These are phyloP conservation scores for Tubiluchus corallicola DNA, from an alignment of 2,888 invertebrate genomes.

Conservation along the genomic window DNA sequence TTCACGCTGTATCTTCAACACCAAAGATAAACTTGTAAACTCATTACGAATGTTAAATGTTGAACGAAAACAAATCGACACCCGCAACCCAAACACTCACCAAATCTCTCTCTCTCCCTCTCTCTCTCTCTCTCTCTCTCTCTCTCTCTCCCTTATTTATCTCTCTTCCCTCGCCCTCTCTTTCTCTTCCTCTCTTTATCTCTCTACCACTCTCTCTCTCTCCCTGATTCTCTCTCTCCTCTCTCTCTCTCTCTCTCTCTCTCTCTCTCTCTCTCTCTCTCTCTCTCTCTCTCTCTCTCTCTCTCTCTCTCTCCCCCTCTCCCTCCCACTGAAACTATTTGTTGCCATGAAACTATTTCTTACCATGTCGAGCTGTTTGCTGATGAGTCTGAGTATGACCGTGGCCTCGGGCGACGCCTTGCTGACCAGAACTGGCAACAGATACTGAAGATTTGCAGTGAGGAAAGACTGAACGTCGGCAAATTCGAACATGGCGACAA, in stretches of 20 bases:
- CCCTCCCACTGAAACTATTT: too few relatives aligned
- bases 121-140: neutral
- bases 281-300: neutral
- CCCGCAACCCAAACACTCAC: too few relatives aligned
- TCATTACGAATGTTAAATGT: too few relatives aligned
- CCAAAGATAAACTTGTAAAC: too few relatives aligned
- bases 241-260: constrained; percentile 21
- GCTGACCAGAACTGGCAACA: neutral
- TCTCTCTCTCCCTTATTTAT: neutral
- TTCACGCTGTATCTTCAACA: too few relatives aligned
- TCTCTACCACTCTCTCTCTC: constrained; percentile 22
- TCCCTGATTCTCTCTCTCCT: constrained; percentile 20
- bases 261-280: constrained; percentile 3
- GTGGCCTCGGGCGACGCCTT: neutral
- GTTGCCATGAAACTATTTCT: too few relatives aligned
- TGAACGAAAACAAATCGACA: too few relatives aligned
- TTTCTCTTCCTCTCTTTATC: constrained; percentile 18
- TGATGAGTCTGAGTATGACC: too few relatives aligned
- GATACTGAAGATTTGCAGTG: neutral
- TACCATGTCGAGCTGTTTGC: too few relatives aligned
- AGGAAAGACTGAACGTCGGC: neutral
- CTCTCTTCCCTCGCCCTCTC: constrained; percentile 1
- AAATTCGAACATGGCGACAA: neutral
- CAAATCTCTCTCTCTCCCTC: neutral
- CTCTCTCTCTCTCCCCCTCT: neutral